Evolutionary conservation across 2,797 vertebrate species (phyloP).

Genomic region (Girardinus metallicus): DNA sequence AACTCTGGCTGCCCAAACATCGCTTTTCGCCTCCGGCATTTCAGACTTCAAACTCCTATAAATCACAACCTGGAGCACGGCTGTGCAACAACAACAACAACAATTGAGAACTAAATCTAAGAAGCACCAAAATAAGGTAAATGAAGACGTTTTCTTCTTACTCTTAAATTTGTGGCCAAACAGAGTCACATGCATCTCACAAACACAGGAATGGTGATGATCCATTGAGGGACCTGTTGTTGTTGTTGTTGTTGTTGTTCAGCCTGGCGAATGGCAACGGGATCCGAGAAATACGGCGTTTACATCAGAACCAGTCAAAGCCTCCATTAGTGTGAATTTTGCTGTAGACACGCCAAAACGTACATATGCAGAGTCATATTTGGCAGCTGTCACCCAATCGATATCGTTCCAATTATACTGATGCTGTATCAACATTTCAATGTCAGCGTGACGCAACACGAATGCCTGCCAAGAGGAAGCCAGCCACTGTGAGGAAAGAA

Average conservation of each 20-base stretch:
- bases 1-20: not conserved
- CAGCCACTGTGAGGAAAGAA: slow-evolving; percentile 20
- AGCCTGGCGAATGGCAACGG: not conserved
- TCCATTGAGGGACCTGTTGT: not conserved
- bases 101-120: too few relatives aligned
- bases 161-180: slow-evolving; percentile 9
- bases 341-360: slow-evolving; percentile 6
- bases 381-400: slow-evolving; percentile 49
- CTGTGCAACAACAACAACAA: not conserved
- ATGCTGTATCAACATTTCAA: slow-evolving; percentile 57
- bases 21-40: not conserved
- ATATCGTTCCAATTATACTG: slow-evolving; percentile 67
- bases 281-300: not conserved
- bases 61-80: not conserved
- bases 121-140: not conserved
- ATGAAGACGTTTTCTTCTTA: not conserved
- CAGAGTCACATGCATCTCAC: not conserved
- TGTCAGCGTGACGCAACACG: slow-evolving; percentile 54
- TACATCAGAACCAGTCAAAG: not conserved
- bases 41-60: not conserved
- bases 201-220: not conserved
- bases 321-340: slow-evolving; percentile 4
- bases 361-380: slow-evolving; percentile 33
- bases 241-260: not conserved
- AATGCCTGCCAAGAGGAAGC: slow-evolving; percentile 30